Conservation (phyloP, 2,888 invertebrate genomes). For the Notocelia uddmanniana region DNA sequence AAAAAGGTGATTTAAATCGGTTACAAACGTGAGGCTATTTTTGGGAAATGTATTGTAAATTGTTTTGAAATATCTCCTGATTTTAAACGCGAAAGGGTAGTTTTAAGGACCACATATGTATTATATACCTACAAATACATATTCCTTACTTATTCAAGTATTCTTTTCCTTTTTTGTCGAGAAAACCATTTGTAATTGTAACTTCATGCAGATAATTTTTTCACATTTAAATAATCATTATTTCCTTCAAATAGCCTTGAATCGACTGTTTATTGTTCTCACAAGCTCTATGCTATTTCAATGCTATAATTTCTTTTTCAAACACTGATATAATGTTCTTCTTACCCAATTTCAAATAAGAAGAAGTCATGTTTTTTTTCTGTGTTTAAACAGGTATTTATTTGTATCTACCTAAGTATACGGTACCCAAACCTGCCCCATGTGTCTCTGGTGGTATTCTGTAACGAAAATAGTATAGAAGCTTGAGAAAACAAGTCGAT, state of each 20-base stretch:
- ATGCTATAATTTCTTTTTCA: too few relatives aligned
- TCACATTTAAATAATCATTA: background rate
- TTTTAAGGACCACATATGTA: background rate
- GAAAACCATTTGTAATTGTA: background rate
- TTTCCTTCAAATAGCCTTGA: slow-evolving; percentile 15
- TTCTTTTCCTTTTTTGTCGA: background rate
- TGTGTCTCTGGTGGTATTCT: background rate
- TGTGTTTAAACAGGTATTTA: too few relatives aligned
- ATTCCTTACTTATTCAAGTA: background rate
- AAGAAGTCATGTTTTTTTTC: too few relatives aligned
- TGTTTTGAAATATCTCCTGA: background rate
- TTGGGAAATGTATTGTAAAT: slow-evolving; percentile 17
- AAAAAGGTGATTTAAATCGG: slow-evolving; percentile 29
- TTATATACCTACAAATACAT: too few relatives aligned
- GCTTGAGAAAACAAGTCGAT: slow-evolving; percentile 15
- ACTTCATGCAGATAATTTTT: background rate
- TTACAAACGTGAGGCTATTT: slow-evolving; percentile 17
- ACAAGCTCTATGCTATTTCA: slow-evolving; percentile 15
- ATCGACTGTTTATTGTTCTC: slow-evolving; percentile 1
- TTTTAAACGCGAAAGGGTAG: background rate
- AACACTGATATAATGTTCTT: background rate
- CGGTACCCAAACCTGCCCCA: too few relatives aligned
- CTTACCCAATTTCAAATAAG: too few relatives aligned
- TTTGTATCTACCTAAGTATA: too few relatives aligned
- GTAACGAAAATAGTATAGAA: background rate